Conservation (phyloP, 2,113 vertebrate species). For the Paramisgurnus dabryanus region DNA sequence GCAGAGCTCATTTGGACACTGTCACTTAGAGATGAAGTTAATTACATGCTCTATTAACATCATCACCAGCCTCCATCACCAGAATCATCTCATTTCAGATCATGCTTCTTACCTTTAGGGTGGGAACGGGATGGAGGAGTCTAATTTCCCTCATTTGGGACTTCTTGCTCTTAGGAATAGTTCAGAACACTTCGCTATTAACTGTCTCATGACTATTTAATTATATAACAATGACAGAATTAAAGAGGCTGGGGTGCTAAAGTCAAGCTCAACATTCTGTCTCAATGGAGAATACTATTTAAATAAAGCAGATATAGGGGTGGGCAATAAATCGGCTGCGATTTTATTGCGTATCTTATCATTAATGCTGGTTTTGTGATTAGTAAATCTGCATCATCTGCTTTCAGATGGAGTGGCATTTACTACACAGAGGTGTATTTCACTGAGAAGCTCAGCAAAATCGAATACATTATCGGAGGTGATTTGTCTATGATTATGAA, state of each 20-base stretch:
- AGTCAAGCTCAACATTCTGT: background rate
- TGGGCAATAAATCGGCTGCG: too few relatives aligned
- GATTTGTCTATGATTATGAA: too few relatives aligned
- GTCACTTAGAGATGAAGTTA: slow-evolving; percentile 25
- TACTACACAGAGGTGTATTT: too few relatives aligned
- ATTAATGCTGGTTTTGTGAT: too few relatives aligned
- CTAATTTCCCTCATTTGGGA: slow-evolving; percentile 61
- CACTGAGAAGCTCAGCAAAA: too few relatives aligned
- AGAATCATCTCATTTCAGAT: slow-evolving; percentile 19
- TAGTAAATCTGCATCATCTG: too few relatives aligned
- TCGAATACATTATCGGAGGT: too few relatives aligned
- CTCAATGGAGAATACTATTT: slow-evolving; percentile 14
- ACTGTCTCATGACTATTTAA: background rate
- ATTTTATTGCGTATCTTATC: too few relatives aligned
- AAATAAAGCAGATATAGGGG: slow-evolving; percentile 6
- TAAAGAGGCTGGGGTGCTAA: background rate
- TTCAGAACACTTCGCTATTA: background rate
- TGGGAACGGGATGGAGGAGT: slow-evolving; percentile 5
- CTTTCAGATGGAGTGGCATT: too few relatives aligned
- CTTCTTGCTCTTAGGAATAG: background rate
- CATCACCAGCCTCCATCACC: slow-evolving; percentile 40
- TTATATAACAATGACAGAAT: background rate
- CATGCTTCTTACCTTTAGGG: slow-evolving; percentile 53
- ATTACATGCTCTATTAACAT: slow-evolving; percentile 51
- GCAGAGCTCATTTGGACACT: slow-evolving; percentile 24